Conservation (phyloP, 2,888 invertebrate genomes). For the Syrphus vitripennis region DNA sequence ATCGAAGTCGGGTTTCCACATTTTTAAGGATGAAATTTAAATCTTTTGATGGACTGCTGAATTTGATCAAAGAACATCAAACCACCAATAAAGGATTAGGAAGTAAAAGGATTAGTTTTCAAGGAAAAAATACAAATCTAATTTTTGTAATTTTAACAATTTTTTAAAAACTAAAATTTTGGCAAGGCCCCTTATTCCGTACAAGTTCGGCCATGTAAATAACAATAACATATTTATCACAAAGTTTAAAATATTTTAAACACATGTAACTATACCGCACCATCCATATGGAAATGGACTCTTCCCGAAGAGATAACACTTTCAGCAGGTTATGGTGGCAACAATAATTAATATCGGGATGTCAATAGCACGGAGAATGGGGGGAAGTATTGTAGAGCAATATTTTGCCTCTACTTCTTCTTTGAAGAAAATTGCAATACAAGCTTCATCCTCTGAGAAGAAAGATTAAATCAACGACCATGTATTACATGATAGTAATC, state of each 20-base stretch:
- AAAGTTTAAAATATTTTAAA: neutral
- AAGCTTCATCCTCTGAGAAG: slow-evolving; percentile 34
- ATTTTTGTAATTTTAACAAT: too few species aligned
- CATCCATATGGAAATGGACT: neutral
- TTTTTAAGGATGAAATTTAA: too few species aligned
- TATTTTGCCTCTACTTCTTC: neutral
- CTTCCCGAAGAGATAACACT: slow-evolving; percentile 44
- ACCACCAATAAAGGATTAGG: too few species aligned
- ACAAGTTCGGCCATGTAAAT: neutral
- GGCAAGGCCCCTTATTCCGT: neutral
- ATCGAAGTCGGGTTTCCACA: too few species aligned
- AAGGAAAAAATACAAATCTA: too few species aligned
- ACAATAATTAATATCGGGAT: slow-evolving; percentile 66
- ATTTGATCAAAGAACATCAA: too few species aligned
- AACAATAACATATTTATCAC: neutral
- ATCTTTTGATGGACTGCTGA: too few species aligned
- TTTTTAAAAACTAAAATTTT: too few species aligned
- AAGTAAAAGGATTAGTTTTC: too few species aligned
- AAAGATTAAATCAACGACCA: slow-evolving; percentile 64
- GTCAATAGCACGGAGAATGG: slow-evolving; percentile 38
- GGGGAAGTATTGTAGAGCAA: neutral
- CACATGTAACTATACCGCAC: slow-evolving; percentile 18
- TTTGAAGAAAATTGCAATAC: slow-evolving; percentile 5
- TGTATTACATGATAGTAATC: slow-evolving; percentile 70
- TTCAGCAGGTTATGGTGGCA: slow-evolving; percentile 56